Evolutionary conservation across 2,888 invertebrate genomes (phyloP).

Genomic region (Ctenicera cuprea): DNA sequence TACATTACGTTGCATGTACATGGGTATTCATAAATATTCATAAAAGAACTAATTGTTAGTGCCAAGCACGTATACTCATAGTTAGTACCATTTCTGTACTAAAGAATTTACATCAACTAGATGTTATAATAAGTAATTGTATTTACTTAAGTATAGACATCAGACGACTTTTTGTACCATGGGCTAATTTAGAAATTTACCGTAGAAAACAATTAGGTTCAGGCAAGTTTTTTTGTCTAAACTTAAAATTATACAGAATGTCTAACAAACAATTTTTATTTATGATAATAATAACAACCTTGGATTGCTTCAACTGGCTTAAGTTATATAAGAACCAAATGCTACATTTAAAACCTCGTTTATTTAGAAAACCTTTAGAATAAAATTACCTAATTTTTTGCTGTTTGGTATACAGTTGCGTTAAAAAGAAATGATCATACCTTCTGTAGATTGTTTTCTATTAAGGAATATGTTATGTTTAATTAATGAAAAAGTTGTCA

Average conservation of each 20-base stretch:
- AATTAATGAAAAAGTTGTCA: too few relatives aligned
- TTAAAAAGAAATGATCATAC: too few relatives aligned
- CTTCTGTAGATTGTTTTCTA: too few relatives aligned
- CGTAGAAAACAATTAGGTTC: conserved; percentile 3
- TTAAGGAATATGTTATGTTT: too few relatives aligned
- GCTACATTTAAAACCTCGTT: conserved; percentile 1
- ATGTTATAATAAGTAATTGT: not conserved
- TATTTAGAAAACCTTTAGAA: not conserved
- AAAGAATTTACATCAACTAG: too few relatives aligned
- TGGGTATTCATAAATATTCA: too few relatives aligned
- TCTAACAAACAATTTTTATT: conserved; percentile 1
- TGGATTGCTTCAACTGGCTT: not conserved
- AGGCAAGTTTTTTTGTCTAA: not conserved
- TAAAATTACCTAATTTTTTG: too few relatives aligned
- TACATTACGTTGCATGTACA: too few relatives aligned
- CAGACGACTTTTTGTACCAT: not conserved
- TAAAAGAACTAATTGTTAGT: too few relatives aligned
- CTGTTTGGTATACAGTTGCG: too few relatives aligned
- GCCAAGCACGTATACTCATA: too few relatives aligned
- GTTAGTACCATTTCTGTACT: too few relatives aligned
- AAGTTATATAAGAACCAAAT: not conserved
- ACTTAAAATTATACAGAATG: conserved; percentile 4
- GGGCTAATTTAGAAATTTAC: not conserved
- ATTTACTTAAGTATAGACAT: conserved; percentile 1
- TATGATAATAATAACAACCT: conserved; percentile 3